phyloP scores from a whole-genome alignment of 1,140 invertebrate genomes.

The Drosophila malerkotliana region DNA sequence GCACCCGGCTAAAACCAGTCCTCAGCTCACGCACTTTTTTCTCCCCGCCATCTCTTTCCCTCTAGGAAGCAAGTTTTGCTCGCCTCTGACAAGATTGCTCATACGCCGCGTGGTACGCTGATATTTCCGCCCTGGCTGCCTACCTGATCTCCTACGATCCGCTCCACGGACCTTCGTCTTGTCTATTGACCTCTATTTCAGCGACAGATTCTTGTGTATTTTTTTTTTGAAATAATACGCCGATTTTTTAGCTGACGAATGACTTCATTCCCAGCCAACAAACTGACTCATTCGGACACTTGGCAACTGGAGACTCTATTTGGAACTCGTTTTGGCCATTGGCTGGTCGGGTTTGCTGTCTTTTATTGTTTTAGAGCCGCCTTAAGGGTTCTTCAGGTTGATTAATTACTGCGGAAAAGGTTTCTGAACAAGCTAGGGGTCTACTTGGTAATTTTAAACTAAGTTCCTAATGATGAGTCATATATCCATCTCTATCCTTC shows the following conservation, averaged over 20 bases:
- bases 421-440: conserved; percentile 2
- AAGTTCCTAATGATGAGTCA: conserved; percentile 9
- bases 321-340: conserved; percentile 26
- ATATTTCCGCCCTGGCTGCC: conserved; percentile 64
- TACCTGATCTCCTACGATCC: conserved; percentile 20
- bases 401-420: conserved; percentile 48
- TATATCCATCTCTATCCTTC: conserved; percentile 12
- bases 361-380: conserved; percentile 36
- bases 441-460: too few relatives aligned
- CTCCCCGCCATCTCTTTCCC: conserved; percentile 12
- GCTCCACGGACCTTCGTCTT: conserved; percentile 58
- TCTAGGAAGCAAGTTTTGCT: conserved; percentile 57
- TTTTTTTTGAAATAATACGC: conserved; percentile 5
- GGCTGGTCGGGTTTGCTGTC: not conserved
- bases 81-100: conserved; percentile 38
- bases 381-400: conserved; percentile 31
- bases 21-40: conserved; percentile 15
- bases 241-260: conserved; percentile 35
- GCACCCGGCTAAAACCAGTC: conserved; percentile 51
- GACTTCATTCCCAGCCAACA: conserved; percentile 33
- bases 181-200: conserved; percentile 77
- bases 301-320: conserved; percentile 41
- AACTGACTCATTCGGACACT: conserved; percentile 36
- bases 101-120: conserved; percentile 51
- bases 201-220: conserved; percentile 22